Percentiles rank a stretch among this genome's conserved stretches.
phyloP scores from a whole-genome alignment of 2,888 invertebrate species.

The Resseliella maxima region DNA sequence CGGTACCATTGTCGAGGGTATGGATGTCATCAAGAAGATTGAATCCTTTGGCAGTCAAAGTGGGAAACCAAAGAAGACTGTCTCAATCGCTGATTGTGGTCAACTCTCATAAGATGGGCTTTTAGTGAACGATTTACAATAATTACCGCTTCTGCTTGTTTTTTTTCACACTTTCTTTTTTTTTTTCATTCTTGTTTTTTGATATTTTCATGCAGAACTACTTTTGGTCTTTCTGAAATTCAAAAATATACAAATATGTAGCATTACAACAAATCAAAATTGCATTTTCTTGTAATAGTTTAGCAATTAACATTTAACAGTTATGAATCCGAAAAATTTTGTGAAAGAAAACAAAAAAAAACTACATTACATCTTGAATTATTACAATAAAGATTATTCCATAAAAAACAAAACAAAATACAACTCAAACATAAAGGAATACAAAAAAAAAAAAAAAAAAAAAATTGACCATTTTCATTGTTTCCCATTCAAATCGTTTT shows the following conservation, averaged over 20 bases:
- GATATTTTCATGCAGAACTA: too few relatives aligned
- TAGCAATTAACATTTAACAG: too few relatives aligned
- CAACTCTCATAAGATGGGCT: conserved; percentile 71
- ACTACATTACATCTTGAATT: not conserved
- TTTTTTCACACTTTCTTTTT: conserved; percentile 14
- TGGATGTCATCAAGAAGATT: conserved; percentile 90
- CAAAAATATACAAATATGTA: too few relatives aligned
- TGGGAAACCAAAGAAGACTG: conserved; percentile 86
- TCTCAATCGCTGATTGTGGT: conserved; percentile 84
- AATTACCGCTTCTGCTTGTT: not conserved
- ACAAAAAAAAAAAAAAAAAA: too few relatives aligned
- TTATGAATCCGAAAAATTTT: not conserved
- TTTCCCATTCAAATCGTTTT: too few relatives aligned
- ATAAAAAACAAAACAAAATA: not conserved
- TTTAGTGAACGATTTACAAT: not conserved
- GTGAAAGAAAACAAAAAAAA: not conserved
- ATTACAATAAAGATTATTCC: conserved; percentile 13
- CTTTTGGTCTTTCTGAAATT: too few relatives aligned
- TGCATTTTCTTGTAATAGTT: too few relatives aligned
- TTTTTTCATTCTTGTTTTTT: not conserved
- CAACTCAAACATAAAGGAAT: not conserved
- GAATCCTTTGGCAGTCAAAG: conserved; percentile 83
- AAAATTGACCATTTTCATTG: too few relatives aligned
- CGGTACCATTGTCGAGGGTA: conserved; percentile 89
- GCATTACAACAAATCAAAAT: too few relatives aligned